Base-by-base conservation (phyloP, 2,797 vertebrate genomes). In the Mionectes olivaceus region DNA sequence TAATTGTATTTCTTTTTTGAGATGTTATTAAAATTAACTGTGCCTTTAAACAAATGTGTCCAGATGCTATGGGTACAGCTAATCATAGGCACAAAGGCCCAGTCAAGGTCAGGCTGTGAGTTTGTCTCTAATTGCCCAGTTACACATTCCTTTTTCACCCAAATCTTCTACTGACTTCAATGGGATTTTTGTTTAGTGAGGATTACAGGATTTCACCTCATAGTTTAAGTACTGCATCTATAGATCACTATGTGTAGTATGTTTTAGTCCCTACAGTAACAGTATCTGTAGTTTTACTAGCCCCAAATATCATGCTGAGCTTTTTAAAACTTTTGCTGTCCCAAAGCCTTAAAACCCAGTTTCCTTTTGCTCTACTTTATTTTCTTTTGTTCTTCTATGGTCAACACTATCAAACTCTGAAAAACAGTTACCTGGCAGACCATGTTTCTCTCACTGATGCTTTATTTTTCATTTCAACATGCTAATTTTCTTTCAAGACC, bases 101-200 rank as follows among this genome's bases (percentile, higher is more conserved):
- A 94, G 86, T 93, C 95, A 96, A 97, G 93, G 94, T 95, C 94
- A 95, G 89, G 71, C 94, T 90, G 74, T 67, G 60, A 95, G 93
- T 94, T 93, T 70, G 78, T 77, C 88, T 89, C 93, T 97, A 97
- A 97, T 97, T 95, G 93, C 96, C 75, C 37, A 35, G 92, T 92
- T 95, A 83, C 60, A 94, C 94, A 95, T 97, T 97, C 96, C 84
- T 95, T 75, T 71, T 87, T 92, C 92, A 83, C 68, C 9, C 78
- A 96, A 95, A 97, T 94, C 93, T 96, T 93, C 84, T 77, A 64
- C 68, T 0, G 13, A 92, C 92, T 96, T 96, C 93, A 97, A 93
- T 96, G 89, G 89, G 78, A 95, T 96, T 95, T 95, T 93, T 97
- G 89, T 97, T 94, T 78, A 30, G 81, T 47, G 27, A 85, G 94